A percentile compares a stretch with the other conserved stretches of the same genome.
Evolutionary conservation across 2,797 vertebrate genomes (phyloP).

Genomic region (Anguilla marmorata): DNA sequence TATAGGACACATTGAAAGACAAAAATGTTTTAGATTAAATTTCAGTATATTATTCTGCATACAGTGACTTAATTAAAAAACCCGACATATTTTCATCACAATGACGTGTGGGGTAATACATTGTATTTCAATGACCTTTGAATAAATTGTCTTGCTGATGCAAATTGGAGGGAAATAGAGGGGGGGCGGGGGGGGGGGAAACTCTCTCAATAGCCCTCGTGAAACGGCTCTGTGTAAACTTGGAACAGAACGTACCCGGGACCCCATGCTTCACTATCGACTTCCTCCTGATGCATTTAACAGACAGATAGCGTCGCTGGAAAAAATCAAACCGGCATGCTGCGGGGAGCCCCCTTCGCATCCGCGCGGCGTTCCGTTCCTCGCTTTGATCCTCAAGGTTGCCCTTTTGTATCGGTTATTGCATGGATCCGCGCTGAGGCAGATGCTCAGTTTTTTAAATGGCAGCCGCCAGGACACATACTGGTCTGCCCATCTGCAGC

Average conservation of each 20-base stretch:
- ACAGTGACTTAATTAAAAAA: background rate
- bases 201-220: constrained; percentile 22
- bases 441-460: constrained; percentile 48
- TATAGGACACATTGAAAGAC: too few species aligned
- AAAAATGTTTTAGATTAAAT: too few species aligned
- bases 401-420: constrained; percentile 36
- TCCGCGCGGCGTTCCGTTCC: constrained; percentile 33
- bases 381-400: constrained; percentile 30
- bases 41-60: too few species aligned
- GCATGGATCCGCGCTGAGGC: constrained; percentile 41
- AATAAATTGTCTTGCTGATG: background rate
- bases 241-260: constrained; percentile 5
- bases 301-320: constrained; percentile 27
- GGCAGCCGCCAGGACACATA: constrained; percentile 57
- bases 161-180: background rate
- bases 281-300: constrained; percentile 36
- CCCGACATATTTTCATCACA: background rate
- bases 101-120: background rate
- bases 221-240: constrained; percentile 22
- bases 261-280: constrained; percentile 33
- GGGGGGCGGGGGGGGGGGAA: background rate
- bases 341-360: constrained; percentile 17
- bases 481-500: constrained; percentile 61
- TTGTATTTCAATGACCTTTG: background rate
- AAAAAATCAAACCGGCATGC: constrained; percentile 26